phyloP scores from a whole-genome alignment of 2,113 vertebrate genomes.

The Anser brachyrhynchus region DNA sequence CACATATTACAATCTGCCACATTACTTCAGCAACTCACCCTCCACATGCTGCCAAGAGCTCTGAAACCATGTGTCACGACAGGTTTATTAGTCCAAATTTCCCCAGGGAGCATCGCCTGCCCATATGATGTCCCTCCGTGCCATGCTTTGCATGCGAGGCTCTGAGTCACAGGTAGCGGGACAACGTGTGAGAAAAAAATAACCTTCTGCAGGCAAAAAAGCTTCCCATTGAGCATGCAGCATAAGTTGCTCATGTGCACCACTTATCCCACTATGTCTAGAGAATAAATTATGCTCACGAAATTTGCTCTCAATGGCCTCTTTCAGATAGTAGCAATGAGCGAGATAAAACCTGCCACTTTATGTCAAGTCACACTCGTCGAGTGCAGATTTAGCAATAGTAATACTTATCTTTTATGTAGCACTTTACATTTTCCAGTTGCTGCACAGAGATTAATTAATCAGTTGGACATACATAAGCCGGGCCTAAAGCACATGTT shows the following conservation, averaged over 20 bases:
- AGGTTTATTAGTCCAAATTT: background rate
- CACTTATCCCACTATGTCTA: background rate
- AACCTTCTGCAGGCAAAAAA: accelerated
- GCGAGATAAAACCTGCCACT: conserved; percentile 61
- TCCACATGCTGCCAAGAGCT: background rate
- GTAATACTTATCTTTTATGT: conserved; percentile 64
- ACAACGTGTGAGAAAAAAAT: background rate
- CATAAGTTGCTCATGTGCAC: background rate
- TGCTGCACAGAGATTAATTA: conserved; percentile 67
- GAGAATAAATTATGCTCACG: conserved; percentile 19
- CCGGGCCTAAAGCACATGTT: background rate
- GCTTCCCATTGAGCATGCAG: background rate
- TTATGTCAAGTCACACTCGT: conserved; percentile 56
- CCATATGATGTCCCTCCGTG: background rate
- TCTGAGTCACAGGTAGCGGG: background rate
- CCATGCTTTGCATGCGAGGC: background rate
- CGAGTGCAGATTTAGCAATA: conserved; percentile 55
- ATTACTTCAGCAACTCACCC: background rate
- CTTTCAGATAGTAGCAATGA: conserved; percentile 50
- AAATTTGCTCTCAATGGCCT: conserved; percentile 44
- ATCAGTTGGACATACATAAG: conserved; percentile 25
- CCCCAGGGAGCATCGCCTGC: background rate
- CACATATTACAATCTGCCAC: background rate
- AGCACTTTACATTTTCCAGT: conserved; percentile 64
- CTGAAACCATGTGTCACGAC: background rate